Conservation (phyloP, 2,113 vertebrate species). For the Ameiurus melas region DNA sequence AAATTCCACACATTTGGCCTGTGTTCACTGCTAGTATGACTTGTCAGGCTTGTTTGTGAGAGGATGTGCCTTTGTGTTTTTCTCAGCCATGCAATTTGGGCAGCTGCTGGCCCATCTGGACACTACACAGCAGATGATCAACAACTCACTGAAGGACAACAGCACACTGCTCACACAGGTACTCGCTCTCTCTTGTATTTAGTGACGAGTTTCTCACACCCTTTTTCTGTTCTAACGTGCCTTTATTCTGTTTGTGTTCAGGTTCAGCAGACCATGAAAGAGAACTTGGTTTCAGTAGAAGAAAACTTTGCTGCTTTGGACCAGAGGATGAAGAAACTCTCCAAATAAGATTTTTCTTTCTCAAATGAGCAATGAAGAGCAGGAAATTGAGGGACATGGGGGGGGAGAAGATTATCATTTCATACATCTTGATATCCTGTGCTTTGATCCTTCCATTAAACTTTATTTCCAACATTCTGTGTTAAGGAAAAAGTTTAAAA, state of each 20-base stretch:
- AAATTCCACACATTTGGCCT: not conserved
- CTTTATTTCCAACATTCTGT: not conserved
- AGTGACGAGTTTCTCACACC: not conserved
- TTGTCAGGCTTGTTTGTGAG: not conserved
- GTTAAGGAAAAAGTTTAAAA: slow-evolving; percentile 19
- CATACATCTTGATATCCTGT: slow-evolving; percentile 40
- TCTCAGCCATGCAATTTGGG: slow-evolving; percentile 87
- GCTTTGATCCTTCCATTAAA: slow-evolving; percentile 56
- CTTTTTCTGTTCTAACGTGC: not conserved
- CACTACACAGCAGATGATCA: slow-evolving; percentile 91
- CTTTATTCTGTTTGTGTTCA: slow-evolving; percentile 49
- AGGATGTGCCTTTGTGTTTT: not conserved
- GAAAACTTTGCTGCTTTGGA: slow-evolving; percentile 84
- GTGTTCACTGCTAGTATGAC: not conserved
- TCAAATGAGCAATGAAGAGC: slow-evolving; percentile 42
- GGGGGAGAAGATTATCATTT: not conserved
- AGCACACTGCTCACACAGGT: slow-evolving; percentile 82
- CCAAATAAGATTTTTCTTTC: slow-evolving; percentile 72
- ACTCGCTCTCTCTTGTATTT: not conserved
- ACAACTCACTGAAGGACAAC: slow-evolving; percentile 87
- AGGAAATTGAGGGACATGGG: slow-evolving; percentile 6
- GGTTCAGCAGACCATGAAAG: slow-evolving; percentile 90
- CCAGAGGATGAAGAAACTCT: slow-evolving; percentile 83
- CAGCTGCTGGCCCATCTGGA: slow-evolving; percentile 90
- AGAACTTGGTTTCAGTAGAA: slow-evolving; percentile 82